A percentile compares a stretch with the other conserved stretches of the same genome.
phyloP scores from a whole-genome alignment of 1,140 invertebrate species.

The Brachionus rubens region DNA sequence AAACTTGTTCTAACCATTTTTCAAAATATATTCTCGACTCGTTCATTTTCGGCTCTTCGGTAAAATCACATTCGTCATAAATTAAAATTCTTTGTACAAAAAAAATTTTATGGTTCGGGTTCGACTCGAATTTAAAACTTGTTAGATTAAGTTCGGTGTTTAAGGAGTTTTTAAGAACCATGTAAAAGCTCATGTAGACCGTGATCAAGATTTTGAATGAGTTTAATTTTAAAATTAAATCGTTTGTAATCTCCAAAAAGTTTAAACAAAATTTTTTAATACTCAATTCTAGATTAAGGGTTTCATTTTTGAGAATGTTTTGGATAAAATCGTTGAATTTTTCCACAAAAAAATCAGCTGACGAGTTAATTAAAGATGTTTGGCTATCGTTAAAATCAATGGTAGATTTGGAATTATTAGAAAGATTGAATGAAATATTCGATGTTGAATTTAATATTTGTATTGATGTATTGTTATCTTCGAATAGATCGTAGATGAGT shows the following conservation, averaged over 20 bases:
- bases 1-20: background rate
- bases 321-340: background rate
- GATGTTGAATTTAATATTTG: background rate
- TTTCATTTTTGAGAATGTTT: background rate
- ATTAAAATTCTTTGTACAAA: constrained; percentile 8
- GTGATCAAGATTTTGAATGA: background rate
- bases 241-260: background rate
- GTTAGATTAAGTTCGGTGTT: background rate
- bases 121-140: background rate
- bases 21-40: background rate
- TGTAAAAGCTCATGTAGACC: background rate
- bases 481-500: constrained; percentile 4
- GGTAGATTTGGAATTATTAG: no score
- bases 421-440: no score
- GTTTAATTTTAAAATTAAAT: background rate
- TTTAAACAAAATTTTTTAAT: constrained; percentile 13
- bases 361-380: background rate
- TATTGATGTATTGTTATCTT: background rate
- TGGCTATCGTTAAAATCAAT: background rate
- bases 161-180: background rate
- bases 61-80: constrained; percentile 25
- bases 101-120: background rate
- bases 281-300: background rate
- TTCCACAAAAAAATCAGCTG: background rate
- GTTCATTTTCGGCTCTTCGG: background rate